A percentile compares a stretch with the other conserved stretches of the same genome.
phyloP scores from a whole-genome alignment of 2,797 vertebrate genomes.

The Galagoides demidoff region DNA sequence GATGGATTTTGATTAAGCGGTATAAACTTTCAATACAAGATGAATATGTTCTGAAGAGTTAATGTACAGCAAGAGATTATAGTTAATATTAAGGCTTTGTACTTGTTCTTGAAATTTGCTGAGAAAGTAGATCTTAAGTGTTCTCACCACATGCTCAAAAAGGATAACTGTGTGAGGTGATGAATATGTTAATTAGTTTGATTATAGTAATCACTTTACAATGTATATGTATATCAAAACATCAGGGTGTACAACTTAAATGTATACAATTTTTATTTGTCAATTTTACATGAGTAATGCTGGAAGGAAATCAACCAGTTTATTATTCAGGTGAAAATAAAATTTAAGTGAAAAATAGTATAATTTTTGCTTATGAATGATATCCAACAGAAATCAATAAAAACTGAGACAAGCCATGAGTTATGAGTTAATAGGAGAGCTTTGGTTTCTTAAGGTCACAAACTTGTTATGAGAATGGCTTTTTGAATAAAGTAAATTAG shows the following conservation, averaged over 20 bases:
- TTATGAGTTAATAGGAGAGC: constrained; percentile 10
- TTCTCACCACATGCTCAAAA: neutral
- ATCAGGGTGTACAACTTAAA: neutral
- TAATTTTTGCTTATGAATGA: neutral
- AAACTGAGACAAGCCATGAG: neutral
- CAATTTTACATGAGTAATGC: neutral
- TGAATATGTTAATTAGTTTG: neutral
- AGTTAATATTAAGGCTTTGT: neutral
- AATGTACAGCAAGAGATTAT: neutral
- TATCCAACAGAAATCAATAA: neutral
- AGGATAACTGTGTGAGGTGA: neutral
- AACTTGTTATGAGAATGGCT: neutral
- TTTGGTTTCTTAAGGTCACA: constrained; percentile 33
- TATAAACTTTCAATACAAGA: neutral
- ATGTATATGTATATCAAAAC: neutral
- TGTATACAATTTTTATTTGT: neutral
- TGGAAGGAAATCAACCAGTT: neutral
- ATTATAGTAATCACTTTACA: neutral
- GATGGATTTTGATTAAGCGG: neutral
- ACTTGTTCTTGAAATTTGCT: neutral
- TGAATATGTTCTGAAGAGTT: neutral
- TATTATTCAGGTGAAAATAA: neutral
- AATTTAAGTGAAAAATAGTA: neutral
- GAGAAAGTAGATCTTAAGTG: neutral
- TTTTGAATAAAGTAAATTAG: constrained; percentile 18